phyloP scores from a whole-genome alignment of 2,888 invertebrate species.

The Oscheius sp. region DNA sequence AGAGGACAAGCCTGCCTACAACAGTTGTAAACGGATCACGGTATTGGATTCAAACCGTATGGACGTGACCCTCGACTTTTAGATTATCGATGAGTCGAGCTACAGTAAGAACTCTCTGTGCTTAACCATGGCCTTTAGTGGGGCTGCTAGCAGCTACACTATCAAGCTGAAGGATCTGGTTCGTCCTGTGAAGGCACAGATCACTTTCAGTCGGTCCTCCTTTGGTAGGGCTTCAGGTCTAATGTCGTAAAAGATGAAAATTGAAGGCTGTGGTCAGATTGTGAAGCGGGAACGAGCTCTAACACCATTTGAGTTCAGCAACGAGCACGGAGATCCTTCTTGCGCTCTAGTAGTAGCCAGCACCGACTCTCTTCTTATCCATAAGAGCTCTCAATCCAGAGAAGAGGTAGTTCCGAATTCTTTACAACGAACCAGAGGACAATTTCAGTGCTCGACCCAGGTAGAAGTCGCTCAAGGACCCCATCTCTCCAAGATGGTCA shows the following conservation, averaged over 20 bases:
- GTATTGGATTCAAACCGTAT: neutral
- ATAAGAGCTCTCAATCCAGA: too few species aligned
- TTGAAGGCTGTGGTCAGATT: constrained; percentile 9
- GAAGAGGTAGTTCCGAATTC: too few species aligned
- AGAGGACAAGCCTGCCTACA: neutral
- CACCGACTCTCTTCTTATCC: too few species aligned
- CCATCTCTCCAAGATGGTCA: constrained; percentile 21
- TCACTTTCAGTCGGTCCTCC: neutral
- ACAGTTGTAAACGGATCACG: neutral
- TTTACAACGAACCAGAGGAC: neutral
- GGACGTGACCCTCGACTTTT: neutral
- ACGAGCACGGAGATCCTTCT: too few species aligned
- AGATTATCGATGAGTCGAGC: constrained; percentile 9
- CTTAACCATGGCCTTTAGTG: constrained; percentile 3
- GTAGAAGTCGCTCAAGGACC: constrained; percentile 11
- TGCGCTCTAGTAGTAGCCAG: too few species aligned
- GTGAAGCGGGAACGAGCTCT: neutral
- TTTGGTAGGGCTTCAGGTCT: neutral
- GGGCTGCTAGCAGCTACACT: neutral
- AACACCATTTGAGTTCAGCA: neutral
- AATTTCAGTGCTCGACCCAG: neutral
- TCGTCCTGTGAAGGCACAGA: neutral
- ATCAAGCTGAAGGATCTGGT: constrained; percentile 9
- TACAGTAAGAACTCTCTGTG: neutral
- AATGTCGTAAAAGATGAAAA: neutral